These are phyloP conservation scores for Hemiscyllium ocellatum DNA, from an alignment of 2,113 vertebrate species.

Conservation along the genomic window DNA sequence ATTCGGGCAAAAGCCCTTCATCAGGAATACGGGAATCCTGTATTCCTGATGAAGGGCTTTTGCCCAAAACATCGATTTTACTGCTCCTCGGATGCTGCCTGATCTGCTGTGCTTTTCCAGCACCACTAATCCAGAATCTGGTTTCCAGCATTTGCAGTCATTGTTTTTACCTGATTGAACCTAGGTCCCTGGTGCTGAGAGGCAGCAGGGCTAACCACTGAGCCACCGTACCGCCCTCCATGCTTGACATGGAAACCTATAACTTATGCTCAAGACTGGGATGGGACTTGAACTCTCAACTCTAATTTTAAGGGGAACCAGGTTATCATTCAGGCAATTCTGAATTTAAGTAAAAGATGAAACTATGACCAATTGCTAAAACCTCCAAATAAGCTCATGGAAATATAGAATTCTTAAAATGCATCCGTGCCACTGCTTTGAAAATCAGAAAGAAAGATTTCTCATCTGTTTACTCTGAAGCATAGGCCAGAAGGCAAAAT, in stretches of 20 bases:
- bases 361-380: background rate
- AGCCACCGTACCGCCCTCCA: too few relatives aligned
- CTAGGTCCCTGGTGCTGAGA: too few relatives aligned
- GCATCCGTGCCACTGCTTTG: background rate
- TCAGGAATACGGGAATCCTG: too few relatives aligned
- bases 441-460: background rate
- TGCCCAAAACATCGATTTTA: too few relatives aligned
- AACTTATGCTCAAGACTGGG: background rate
- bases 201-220: too few relatives aligned
- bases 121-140: too few relatives aligned
- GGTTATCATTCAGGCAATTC: background rate
- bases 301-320: background rate
- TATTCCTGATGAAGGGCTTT: too few relatives aligned
- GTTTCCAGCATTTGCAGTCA: too few relatives aligned
- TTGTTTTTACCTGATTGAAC: too few relatives aligned
- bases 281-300: background rate
- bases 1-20: too few relatives aligned
- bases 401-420: background rate
- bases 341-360: background rate
- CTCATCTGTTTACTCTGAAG: background rate
- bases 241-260: background rate
- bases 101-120: too few relatives aligned
- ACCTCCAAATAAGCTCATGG: background rate
- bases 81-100: too few relatives aligned
- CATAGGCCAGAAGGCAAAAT: background rate